Percentiles rank a stretch among this genome's conserved stretches.
These are phyloP conservation scores for Egretta garzetta DNA, from an alignment of 2,113 vertebrate genomes.

Conservation along the genomic window DNA sequence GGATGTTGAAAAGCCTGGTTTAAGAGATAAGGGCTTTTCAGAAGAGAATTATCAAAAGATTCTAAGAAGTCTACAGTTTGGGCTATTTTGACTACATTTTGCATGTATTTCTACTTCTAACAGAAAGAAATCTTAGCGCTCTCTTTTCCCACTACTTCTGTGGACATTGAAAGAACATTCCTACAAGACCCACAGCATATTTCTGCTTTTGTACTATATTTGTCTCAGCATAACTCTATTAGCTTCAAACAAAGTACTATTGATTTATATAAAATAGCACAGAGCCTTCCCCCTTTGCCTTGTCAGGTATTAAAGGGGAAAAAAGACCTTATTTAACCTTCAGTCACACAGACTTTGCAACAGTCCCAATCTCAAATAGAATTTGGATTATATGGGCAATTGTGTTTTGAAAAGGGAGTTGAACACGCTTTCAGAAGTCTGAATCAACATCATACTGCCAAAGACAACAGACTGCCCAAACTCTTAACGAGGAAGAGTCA, in stretches of 20 bases:
- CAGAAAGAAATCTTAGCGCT: background rate
- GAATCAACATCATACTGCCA: background rate
- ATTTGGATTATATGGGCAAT: background rate
- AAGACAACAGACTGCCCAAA: background rate
- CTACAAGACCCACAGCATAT: background rate
- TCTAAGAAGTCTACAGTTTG: background rate
- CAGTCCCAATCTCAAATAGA: background rate
- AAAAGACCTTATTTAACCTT: background rate
- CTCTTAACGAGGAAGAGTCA: background rate
- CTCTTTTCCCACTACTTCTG: background rate
- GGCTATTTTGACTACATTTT: background rate
- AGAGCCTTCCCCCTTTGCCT: background rate
- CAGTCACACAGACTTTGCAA: background rate
- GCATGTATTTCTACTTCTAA: background rate
- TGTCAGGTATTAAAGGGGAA: background rate
- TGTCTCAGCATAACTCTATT: background rate
- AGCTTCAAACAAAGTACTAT: background rate
- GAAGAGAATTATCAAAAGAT: background rate
- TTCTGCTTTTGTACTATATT: background rate
- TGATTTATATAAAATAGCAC: background rate
- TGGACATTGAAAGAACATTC: background rate
- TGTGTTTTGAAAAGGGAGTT: background rate
- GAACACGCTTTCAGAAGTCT: background rate
- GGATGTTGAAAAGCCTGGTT: background rate
- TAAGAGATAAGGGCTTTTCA: background rate